Conservation (phyloP, 1,140 invertebrate genomes). For the Danaus plexippus region DNA sequence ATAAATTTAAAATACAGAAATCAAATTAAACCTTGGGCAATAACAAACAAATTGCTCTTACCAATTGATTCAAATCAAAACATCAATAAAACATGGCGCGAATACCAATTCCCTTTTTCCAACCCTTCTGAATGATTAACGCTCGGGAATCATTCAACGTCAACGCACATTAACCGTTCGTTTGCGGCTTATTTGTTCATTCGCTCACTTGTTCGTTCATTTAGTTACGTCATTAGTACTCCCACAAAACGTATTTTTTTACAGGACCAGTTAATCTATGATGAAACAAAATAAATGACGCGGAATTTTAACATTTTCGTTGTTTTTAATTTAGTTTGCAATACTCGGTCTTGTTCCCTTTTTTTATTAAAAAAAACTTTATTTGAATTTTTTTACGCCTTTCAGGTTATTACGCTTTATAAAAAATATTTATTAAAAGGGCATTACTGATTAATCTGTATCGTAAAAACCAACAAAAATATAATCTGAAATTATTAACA, state of each 20-base stretch:
- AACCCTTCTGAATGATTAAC: slow-evolving; percentile 38
- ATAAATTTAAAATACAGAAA: not conserved
- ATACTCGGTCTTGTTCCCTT: too few species aligned
- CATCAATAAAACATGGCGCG: slow-evolving; percentile 29
- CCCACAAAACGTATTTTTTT: slow-evolving; percentile 17
- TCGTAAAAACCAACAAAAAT: too few species aligned
- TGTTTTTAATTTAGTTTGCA: too few species aligned
- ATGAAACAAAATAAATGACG: too few species aligned
- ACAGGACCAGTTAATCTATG: slow-evolving; percentile 16
- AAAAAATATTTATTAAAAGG: too few species aligned
- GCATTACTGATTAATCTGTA: too few species aligned
- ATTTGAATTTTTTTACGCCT: too few species aligned
- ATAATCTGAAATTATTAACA: too few species aligned
- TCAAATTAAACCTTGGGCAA: slow-evolving; percentile 14
- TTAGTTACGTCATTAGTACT: slow-evolving; percentile 43
- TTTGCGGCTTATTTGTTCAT: slow-evolving; percentile 46
- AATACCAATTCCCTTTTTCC: slow-evolving; percentile 31
- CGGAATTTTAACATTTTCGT: too few species aligned
- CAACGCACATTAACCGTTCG: slow-evolving; percentile 46
- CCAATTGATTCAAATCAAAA: slow-evolving; percentile 31
- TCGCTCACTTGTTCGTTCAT: slow-evolving; percentile 39
- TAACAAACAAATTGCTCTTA: slow-evolving; percentile 25
- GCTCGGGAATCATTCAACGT: slow-evolving; percentile 48
- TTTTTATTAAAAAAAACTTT: too few species aligned
- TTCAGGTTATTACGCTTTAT: too few species aligned